Conservation (phyloP, 2,113 vertebrate species). For the Lasiurus cinereus region DNA sequence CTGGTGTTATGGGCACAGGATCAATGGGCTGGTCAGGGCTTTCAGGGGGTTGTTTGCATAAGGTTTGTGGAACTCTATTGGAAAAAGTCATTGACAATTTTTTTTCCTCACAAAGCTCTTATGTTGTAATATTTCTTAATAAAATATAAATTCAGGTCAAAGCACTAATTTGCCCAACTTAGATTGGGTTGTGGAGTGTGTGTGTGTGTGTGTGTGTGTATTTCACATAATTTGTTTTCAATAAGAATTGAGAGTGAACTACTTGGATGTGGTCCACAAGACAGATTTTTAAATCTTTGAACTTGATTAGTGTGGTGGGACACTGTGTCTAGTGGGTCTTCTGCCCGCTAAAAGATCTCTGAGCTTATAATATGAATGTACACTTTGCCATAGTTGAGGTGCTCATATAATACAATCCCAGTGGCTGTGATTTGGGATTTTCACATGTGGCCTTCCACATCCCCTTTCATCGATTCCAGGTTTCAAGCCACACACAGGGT, state of each 20-base stretch:
- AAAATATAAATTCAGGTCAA: constrained; percentile 68
- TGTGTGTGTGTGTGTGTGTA: too few relatives aligned
- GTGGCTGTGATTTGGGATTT: background rate
- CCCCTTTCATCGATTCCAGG: too few relatives aligned
- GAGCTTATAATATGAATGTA: background rate
- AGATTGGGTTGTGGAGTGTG: background rate
- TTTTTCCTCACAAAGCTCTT: constrained; percentile 53
- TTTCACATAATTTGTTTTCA: background rate
- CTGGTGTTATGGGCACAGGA: constrained; percentile 24
- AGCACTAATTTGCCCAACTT: background rate
- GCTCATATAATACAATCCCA: background rate
- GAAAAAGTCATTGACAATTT: constrained; percentile 62
- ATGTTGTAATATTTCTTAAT: constrained; percentile 64
- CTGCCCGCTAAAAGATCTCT: background rate
- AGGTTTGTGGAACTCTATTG: constrained; percentile 46
- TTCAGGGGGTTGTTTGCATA: constrained; percentile 14
- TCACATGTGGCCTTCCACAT: background rate
- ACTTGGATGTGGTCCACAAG: background rate
- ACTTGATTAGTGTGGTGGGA: background rate
- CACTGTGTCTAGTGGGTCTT: background rate
- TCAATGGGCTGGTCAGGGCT: constrained; percentile 56
- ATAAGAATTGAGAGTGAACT: background rate
- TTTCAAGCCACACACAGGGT: background rate
- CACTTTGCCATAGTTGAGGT: background rate
- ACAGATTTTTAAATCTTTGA: background rate